phyloP scores from a whole-genome alignment of 2,888 invertebrate genomes.

The Drosophila borborema region DNA sequence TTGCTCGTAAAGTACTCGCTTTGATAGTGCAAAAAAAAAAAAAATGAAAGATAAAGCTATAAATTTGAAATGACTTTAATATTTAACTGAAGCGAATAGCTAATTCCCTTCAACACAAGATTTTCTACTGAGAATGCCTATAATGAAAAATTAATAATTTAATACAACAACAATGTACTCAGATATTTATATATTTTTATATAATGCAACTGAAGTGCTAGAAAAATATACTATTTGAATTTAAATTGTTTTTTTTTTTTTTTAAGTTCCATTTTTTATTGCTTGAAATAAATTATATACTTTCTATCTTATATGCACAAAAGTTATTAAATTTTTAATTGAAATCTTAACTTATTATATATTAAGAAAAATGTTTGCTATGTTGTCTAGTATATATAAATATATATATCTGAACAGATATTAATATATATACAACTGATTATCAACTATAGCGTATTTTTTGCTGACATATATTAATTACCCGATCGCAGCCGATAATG shows the following conservation, averaged over 20 bases:
- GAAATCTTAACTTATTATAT: neutral
- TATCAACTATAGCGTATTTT: too few species aligned
- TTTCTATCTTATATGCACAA: too few species aligned
- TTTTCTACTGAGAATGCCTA: neutral
- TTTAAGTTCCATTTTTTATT: too few species aligned
- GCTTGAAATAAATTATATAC: too few species aligned
- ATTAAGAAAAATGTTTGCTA: neutral
- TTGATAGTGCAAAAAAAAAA: conserved; percentile 29
- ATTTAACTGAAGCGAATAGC: neutral
- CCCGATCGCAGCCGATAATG: neutral
- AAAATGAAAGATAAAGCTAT: neutral
- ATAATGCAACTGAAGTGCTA: too few species aligned
- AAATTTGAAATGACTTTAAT: neutral
- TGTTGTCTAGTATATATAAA: neutral
- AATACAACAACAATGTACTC: too few species aligned
- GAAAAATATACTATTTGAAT: too few species aligned
- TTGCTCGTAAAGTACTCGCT: conserved; percentile 25
- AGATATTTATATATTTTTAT: too few species aligned
- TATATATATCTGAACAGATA: neutral
- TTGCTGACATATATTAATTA: too few species aligned
- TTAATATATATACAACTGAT: too few species aligned
- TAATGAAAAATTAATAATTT: neutral
- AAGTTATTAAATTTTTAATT: too few species aligned
- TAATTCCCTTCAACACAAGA: neutral
- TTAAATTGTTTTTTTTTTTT: too few species aligned